These are phyloP conservation scores for Chromis chromis DNA, from an alignment of 2,797 vertebrate genomes.

Conservation along the genomic window DNA sequence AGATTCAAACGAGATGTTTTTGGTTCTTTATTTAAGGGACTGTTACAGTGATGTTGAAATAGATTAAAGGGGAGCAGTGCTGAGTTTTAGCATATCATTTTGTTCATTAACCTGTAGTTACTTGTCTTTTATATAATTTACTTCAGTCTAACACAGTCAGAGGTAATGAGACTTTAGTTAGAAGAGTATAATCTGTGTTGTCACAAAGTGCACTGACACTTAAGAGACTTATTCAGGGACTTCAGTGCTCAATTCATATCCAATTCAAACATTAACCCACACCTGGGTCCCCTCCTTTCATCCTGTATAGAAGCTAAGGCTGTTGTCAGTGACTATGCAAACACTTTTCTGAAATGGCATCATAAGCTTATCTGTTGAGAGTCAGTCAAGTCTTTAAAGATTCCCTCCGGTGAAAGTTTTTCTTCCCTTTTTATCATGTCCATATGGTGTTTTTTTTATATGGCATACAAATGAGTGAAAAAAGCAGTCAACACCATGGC, in stretches of 20 bases:
- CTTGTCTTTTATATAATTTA: not conserved
- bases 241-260: not conserved
- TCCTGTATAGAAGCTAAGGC: not conserved
- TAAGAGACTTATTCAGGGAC: conserved; percentile 5
- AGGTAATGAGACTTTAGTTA: not conserved
- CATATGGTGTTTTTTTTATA: too few species aligned
- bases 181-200: not conserved
- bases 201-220: conserved; percentile 8
- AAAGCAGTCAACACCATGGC: too few species aligned
- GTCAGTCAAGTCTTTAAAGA: not conserved
- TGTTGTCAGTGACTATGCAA: not conserved
- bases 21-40: conserved; percentile 19
- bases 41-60: conserved; percentile 2
- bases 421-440: too few species aligned
- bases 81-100: not conserved
- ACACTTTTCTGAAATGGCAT: not conserved
- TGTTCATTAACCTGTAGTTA: not conserved
- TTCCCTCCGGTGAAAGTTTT: too few species aligned
- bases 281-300: not conserved
- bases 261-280: conserved; percentile 12
- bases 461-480: too few species aligned
- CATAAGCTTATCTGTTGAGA: conserved; percentile 8
- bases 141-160: not conserved
- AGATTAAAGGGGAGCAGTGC: not conserved
- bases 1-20: conserved; percentile 32